Evolutionary conservation across 2,888 invertebrate genomes (phyloP), one percentile per base, ranked within the genome.

Genomic region (Sarcophaga variegata): DNA sequence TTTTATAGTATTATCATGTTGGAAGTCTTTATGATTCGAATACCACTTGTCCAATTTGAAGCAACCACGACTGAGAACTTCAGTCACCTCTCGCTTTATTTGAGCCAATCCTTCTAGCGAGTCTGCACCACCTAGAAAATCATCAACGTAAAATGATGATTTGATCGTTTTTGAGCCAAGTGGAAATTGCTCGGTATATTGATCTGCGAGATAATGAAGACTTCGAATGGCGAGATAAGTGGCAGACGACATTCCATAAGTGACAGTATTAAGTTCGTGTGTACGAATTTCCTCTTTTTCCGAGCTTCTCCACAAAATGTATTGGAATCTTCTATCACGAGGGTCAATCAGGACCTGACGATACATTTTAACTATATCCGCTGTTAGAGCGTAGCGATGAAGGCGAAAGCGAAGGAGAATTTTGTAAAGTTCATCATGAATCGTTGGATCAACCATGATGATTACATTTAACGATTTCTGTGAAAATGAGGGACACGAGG

Each of bases 351-450:
- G 67, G n/a, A 88, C 66, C 37, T 85, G 85, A 10, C 81, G 67
- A 22, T 83, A 85, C 83, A 81, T 83, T 66, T 88, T 88, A 4
- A 81, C 71, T 5, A 88, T 88, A 54, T 87, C 86, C 17, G 86
- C 87, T 12, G 85, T 88, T 14, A 87, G 47, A 2, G 84, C 87
- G 60, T 67, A 85, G 1, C 67, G 47, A 77, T 86, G 66, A 1
- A 81, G 59, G 0, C 86, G 85, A 85, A 89, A 87, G 11, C 80
- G 81, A 60, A 86, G 83, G 10, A 85, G n/a, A 11, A 83, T 37
- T 12, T 54, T 79, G 10, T 74, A 75, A 0, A 82, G 63, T 20
- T 88, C 81, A 22, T 70, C 49, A 66, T 88, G 88, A 45, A 88
- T 79, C 45, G 88, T 87, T 27, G 85, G 86, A 14, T 84, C 87